phyloP scores from a whole-genome alignment of 1,140 invertebrate species.

The Heterodera carotae region DNA sequence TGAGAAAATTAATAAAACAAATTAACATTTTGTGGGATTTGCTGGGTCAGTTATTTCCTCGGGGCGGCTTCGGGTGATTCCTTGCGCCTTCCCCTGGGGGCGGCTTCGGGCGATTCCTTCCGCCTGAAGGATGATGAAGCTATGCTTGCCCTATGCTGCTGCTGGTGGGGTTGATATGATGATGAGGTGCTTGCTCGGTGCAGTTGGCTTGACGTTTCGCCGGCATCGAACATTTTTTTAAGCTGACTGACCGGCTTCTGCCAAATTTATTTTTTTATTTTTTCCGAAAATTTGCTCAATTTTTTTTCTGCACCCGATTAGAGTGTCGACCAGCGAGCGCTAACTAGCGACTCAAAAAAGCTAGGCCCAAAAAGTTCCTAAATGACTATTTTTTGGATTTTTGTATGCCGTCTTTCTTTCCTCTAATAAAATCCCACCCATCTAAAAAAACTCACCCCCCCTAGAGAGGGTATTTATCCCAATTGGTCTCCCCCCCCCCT shows the following conservation, averaged over 20 bases:
- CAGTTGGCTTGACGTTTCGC: background rate
- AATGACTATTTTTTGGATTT: too few species aligned
- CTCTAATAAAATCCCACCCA: too few species aligned
- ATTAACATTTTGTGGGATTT: background rate
- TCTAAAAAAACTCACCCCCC: too few species aligned
- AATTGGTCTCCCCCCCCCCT: too few species aligned
- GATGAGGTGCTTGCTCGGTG: background rate
- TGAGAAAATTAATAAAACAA: conserved; percentile 4
- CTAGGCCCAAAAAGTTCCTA: too few species aligned
- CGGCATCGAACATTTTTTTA: conserved; percentile 43
- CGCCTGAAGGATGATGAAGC: background rate
- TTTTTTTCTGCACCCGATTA: background rate
- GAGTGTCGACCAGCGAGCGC: too few species aligned
- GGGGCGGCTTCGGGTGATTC: background rate
- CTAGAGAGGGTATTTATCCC: too few species aligned
- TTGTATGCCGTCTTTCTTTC: too few species aligned
- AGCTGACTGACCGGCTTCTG: conserved; percentile 38
- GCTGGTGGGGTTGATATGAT: background rate
- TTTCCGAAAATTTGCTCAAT: background rate
- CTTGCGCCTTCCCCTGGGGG: background rate
- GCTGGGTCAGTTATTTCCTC: background rate
- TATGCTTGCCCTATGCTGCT: background rate
- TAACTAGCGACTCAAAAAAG: too few species aligned
- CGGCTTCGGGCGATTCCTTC: background rate
- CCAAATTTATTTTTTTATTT: too few species aligned